Base-by-base conservation (phyloP, 2,113 vertebrate species). In the Dipodomys ordii region DNA sequence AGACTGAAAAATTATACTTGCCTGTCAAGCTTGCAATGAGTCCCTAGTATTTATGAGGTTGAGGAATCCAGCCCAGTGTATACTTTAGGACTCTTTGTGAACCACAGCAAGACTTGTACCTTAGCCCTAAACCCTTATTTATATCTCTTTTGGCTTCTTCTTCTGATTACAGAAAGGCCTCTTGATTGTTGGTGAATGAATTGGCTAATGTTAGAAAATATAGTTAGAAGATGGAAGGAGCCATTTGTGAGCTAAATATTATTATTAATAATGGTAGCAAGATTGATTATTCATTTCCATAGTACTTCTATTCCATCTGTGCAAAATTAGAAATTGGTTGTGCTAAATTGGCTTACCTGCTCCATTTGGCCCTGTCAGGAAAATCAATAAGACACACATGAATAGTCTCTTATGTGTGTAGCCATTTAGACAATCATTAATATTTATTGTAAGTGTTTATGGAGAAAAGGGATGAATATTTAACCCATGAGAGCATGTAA, bases 281-380 rank as follows among this genome's bases (percentile, higher is more conserved):
- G 94, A 95, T 93, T 79, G 91, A 96, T 96, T 95, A 91, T 95
- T 97, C 95, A 96, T 92, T 94, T 92, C 94, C 44, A 35, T 5
- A 28, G 93, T 62, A 72, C 80, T 93, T 91, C 80, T 83, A 88
- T 81, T 86, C 76, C 57, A 92, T 64, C 95, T 94, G 90, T 83
- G 92, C 92, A 96, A 95, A 96, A 89, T 76, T 93, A 83, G 86
- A 94, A 97, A 95, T 87, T 87, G 88, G 92, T 88, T 90, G 87
- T 94, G 76, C 93, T 96, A 95, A 95, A 96, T 84, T 94, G 96
- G 85, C 85, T 96, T 90, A 95, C 96, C 95, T 95, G 89, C 85
- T 96, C 88, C 94, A 93, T 96, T 95, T 97, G 94, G 93, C 83
- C 46, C 90, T 92, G 95, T 95, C 96, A 97, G 92, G 90, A 95